These are phyloP conservation scores for Allolobophora icterica DNA, from an alignment of 2,888 invertebrate genomes.

Conservation along the genomic window DNA sequence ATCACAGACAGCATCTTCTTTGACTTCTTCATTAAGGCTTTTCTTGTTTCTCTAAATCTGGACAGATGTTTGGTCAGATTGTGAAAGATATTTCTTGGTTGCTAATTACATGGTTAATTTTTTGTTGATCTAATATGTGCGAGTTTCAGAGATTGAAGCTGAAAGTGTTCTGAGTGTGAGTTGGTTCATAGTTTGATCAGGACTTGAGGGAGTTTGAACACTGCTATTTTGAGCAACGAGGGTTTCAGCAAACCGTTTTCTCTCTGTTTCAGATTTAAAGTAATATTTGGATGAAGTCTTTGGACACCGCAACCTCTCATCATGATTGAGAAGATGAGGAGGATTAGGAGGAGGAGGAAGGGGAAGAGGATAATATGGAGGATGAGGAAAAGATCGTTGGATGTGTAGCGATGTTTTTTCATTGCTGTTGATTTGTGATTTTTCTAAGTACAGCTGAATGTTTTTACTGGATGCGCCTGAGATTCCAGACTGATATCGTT, in stretches of 20 bases:
- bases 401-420: neutral
- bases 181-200: no score
- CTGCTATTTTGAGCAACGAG: no score
- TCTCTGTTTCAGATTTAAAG: no score
- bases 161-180: no score
- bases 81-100: neutral
- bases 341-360: no score
- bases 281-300: no score
- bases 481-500: neutral
- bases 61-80: neutral
- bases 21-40: neutral
- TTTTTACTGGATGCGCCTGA: neutral
- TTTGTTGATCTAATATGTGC: neutral
- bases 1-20: neutral
- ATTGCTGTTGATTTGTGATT: neutral
- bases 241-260: no score
- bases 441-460: neutral
- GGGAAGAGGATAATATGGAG: neutral
- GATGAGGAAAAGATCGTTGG: neutral
- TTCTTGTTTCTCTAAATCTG: neutral
- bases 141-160: no score
- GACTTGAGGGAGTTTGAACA: no score
- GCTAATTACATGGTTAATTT: neutral
- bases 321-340: no score
- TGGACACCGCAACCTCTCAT: no score